Evolutionary conservation across 2,113 vertebrate species (phyloP).

Genomic region (Sigmodon hispidus): DNA sequence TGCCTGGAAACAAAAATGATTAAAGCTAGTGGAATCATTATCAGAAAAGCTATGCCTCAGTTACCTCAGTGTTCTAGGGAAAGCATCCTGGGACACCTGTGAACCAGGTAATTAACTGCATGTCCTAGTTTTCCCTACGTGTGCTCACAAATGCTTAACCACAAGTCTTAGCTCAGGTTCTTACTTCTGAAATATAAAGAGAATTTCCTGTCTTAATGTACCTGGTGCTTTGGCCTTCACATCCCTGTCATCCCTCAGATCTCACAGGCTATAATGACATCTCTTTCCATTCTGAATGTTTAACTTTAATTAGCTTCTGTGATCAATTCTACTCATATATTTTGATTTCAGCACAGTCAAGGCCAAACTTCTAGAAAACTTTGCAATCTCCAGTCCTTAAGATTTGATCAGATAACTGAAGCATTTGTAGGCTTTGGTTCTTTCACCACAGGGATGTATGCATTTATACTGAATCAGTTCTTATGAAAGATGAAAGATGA

Average conservation of each 20-base stretch:
- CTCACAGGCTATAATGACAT: neutral
- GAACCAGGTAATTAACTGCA: neutral
- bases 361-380: neutral
- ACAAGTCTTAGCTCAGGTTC: neutral
- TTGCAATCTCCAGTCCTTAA: neutral
- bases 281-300: neutral
- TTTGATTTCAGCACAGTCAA: neutral
- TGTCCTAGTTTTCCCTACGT: neutral
- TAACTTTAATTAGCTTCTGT: neutral
- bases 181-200: neutral
- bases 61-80: slow-evolving; percentile 25
- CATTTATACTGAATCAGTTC: neutral
- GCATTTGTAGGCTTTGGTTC: neutral
- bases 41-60: neutral
- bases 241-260: neutral
- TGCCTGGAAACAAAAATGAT: neutral
- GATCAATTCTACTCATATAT: neutral
- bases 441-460: neutral
- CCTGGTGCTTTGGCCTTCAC: neutral
- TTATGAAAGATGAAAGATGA: neutral
- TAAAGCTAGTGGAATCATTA: neutral
- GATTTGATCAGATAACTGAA: neutral
- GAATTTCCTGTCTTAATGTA: neutral
- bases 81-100: neutral
- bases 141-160: neutral